Base-by-base conservation (phyloP, 2,113 vertebrate species). In the Petromus typicus region DNA sequence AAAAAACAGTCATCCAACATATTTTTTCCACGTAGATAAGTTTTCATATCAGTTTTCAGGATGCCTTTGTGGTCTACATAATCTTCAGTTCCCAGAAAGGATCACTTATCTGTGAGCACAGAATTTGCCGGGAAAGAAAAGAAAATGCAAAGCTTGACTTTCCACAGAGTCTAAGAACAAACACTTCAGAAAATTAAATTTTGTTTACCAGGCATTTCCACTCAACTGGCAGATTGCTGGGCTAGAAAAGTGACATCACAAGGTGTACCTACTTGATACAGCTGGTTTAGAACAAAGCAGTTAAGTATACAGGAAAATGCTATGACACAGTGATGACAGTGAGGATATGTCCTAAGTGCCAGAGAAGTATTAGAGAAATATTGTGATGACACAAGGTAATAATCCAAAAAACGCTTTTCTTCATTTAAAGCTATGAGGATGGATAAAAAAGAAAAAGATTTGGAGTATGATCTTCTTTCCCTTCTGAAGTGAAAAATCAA, bases 351-450 rank as follows among this genome's bases (percentile, higher is more conserved):
- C 79, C 54, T n/a, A 27, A 27, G 32, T 87, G 32, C 75, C 17
- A 5, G 54, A 94, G 63, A 86, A 83, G 37, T 30, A 64, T 13
- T 22, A 94, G 14, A 94, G 40, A 90, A 96, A 97, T 63, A 75
- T 64, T 73, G 67, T 75, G 16, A 32, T 64, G 75, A 96, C 0
- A 1, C 75, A 94, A 92, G 13, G 54, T 76, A 90, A 93, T 86
- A 92, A 92, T 92, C 66, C 27, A 89, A 92, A 96, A 96, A 71
- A 66, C 56, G 93, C 80, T 95, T 94, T 63, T 75, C 92, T 85
- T 93, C 90, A 92, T 76, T 96, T 95, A 94, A 95, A 84, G 37
- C 86, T 95, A 80, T 97, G 90, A 96, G 73, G 57, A 37, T 64
- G 40, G 54, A 85, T 91, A 75, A 89, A 96, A 87, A 71, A 32